Evolutionary conservation across 2,888 invertebrate genomes (phyloP).

Genomic region (Didymodactylos carnosus): DNA sequence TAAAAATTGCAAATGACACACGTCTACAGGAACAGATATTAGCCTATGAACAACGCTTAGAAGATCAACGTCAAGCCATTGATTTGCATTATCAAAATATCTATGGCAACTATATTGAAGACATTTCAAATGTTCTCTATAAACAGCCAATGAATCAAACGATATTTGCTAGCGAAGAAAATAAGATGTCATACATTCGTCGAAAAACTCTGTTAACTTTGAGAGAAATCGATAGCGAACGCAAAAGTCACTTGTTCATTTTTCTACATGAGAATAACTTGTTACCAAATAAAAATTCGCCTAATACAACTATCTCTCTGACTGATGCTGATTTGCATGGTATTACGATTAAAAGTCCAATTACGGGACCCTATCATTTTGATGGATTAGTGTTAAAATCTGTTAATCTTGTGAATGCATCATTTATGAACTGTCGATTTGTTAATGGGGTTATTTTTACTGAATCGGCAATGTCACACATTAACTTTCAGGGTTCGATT

Average conservation of each 20-base stretch:
- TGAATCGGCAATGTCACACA: neutral
- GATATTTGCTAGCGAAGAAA: neutral
- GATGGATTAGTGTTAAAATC: neutral
- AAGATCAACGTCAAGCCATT: neutral
- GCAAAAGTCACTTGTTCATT: no score
- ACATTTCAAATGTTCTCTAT: neutral
- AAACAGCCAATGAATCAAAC: neutral
- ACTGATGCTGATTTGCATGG: neutral
- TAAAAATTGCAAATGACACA: neutral
- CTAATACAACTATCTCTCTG: neutral
- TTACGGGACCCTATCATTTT: neutral
- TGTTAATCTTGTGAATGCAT: neutral
- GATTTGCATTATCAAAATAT: neutral
- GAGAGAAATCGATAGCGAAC: neutral
- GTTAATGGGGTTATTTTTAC: neutral
- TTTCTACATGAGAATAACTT: neutral
- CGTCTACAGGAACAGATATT: no score
- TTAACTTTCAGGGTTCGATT: no score
- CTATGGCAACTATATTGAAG: neutral
- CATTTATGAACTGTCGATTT: neutral
- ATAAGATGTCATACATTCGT: neutral
- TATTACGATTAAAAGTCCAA: neutral
- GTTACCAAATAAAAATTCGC: neutral
- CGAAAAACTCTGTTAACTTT: neutral
- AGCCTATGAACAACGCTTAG: no score